Percentiles rank a stretch among this genome's conserved stretches.
phyloP scores from a whole-genome alignment of 2,888 invertebrate species.

The Celastrina argiolus region DNA sequence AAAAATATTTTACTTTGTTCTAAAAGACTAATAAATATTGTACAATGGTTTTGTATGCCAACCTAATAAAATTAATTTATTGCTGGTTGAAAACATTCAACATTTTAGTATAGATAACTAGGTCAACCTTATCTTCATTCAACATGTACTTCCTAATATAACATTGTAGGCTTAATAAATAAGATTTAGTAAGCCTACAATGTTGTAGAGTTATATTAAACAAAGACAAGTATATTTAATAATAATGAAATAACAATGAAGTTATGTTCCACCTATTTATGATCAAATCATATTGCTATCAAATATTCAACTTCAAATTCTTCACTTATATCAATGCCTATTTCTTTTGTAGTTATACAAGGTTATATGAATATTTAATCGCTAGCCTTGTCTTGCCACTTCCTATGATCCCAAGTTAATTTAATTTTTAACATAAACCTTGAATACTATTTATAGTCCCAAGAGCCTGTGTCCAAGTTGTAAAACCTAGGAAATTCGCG shows the following conservation, averaged over 20 bases:
- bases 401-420: neutral
- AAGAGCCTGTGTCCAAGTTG: neutral
- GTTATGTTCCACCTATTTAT: neutral
- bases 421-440: neutral
- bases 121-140: neutral
- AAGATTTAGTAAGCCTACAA: neutral
- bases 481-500: neutral
- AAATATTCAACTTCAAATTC: neutral
- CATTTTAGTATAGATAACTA: neutral
- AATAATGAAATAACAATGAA: neutral
- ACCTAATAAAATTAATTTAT: neutral
- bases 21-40: neutral
- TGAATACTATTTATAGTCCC: neutral
- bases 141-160: neutral
- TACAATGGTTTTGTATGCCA: neutral
- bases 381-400: neutral
- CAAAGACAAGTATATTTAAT: too few species aligned
- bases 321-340: neutral
- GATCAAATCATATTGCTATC: too few species aligned
- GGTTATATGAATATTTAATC: constrained; percentile 1
- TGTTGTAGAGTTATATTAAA: neutral
- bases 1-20: neutral
- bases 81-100: neutral
- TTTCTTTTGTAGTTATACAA: neutral
- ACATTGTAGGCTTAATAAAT: too few species aligned